phyloP scores from a whole-genome alignment of 2,888 invertebrate genomes.

The Latheticus oryzae region DNA sequence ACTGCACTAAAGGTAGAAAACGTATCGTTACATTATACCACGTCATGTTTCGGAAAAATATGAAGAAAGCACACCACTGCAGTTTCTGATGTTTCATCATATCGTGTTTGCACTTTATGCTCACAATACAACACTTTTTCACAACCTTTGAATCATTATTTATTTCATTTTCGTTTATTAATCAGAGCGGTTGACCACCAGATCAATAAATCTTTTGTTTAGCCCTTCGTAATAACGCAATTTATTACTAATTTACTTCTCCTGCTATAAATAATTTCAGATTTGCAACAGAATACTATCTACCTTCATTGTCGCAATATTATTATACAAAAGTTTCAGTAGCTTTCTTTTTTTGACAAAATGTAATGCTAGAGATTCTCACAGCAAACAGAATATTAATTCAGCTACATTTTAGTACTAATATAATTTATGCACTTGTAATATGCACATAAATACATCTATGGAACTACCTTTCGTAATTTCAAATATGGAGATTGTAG shows the following conservation, averaged over 20 bases:
- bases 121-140: constrained; percentile 26
- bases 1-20: constrained; percentile 20
- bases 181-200: constrained; percentile 24
- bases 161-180: constrained; percentile 40
- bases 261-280: constrained; percentile 20
- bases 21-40: constrained; percentile 23
- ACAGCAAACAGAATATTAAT: too few relatives aligned
- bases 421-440: too few relatives aligned
- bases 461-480: too few relatives aligned
- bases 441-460: too few relatives aligned
- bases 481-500: too few relatives aligned
- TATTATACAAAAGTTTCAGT: neutral
- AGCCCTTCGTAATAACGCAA: constrained; percentile 27
- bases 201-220: constrained; percentile 39
- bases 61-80: constrained; percentile 27
- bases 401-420: too few relatives aligned
- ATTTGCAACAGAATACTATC: neutral
- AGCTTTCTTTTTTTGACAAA: too few relatives aligned
- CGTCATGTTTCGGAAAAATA: constrained; percentile 33
- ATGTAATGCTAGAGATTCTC: too few relatives aligned
- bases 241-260: constrained; percentile 33
- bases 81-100: constrained; percentile 36
- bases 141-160: constrained; percentile 37
- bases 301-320: neutral
- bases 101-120: constrained; percentile 40